Conservation (phyloP, 2,113 vertebrate species). For the Verasper variegatus region DNA sequence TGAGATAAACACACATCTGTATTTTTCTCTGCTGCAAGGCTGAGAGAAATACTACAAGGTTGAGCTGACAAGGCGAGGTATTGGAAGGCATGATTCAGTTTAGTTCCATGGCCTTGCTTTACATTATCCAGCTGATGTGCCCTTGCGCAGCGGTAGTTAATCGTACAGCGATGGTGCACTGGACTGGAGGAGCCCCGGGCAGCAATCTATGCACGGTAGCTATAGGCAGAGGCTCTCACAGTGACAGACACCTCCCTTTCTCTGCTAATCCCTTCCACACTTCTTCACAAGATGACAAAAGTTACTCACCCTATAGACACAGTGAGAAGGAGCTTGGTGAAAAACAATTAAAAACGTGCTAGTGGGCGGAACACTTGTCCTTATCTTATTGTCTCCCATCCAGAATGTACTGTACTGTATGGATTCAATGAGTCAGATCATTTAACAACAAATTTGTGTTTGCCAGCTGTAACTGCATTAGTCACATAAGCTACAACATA, state of each 20-base stretch:
- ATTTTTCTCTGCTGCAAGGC: constrained; percentile 53
- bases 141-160: constrained; percentile 50
- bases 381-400: constrained; percentile 28
- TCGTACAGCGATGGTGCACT: constrained; percentile 39
- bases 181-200: constrained; percentile 39
- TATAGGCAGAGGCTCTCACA: constrained; percentile 53
- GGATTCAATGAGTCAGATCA: constrained; percentile 14
- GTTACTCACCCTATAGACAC: constrained; percentile 53
- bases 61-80: constrained; percentile 49
- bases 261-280: constrained; percentile 53
- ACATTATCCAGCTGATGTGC: constrained; percentile 47
- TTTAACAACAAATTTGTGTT: constrained; percentile 15
- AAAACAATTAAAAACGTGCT: constrained; percentile 63
- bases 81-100: constrained; percentile 32
- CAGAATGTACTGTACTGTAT: constrained; percentile 3
- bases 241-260: constrained; percentile 59
- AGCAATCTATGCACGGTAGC: constrained; percentile 56
- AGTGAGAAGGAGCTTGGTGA: constrained; percentile 35
- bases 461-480: constrained; percentile 7
- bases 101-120: constrained; percentile 42
- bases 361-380: constrained; percentile 55
- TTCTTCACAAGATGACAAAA: constrained; percentile 69
- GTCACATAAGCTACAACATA: constrained; percentile 18
- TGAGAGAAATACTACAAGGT: constrained; percentile 39
- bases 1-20: constrained; percentile 55